Evolutionary conservation across 2,797 vertebrate genomes (phyloP).

Genomic region (Schizopygopsis malacanthus): DNA sequence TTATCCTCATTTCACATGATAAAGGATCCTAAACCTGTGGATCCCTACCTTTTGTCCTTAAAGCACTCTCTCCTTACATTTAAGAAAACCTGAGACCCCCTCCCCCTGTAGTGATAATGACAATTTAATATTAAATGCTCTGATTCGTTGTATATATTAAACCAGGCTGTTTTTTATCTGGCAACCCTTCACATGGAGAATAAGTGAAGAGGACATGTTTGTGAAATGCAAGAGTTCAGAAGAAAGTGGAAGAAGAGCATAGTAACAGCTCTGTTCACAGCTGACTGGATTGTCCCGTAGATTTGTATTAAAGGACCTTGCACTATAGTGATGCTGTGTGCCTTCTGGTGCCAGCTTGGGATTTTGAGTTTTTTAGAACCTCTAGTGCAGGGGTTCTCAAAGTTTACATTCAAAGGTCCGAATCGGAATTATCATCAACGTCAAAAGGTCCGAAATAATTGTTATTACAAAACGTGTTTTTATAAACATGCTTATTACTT

Average conservation of each 20-base stretch:
- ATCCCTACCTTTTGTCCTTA: not conserved
- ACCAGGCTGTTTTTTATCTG: not conserved
- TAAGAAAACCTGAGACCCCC: not conserved
- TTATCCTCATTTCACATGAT: not conserved
- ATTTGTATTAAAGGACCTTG: not conserved
- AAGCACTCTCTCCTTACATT: not conserved
- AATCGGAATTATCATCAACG: no score
- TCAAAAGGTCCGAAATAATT: no score
- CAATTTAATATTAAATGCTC: not conserved
- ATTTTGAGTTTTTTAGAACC: not conserved
- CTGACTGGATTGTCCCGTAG: not conserved
- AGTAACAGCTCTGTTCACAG: conserved; percentile 2
- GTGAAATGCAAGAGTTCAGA: not conserved
- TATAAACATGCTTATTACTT: no score
- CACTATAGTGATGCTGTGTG: not conserved
- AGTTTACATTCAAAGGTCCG: no score
- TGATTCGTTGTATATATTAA: no score
- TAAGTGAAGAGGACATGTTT: not conserved
- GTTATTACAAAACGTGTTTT: no score
- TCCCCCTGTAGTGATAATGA: not conserved
- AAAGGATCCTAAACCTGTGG: not conserved
- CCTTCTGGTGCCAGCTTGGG: not conserved
- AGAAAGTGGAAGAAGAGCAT: not conserved
- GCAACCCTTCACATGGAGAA: not conserved
- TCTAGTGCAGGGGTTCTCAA: not conserved